Percentiles rank a stretch among this genome's conserved stretches.
phyloP scores from a whole-genome alignment of 1,140 invertebrate species.

The Caenorhabditis latens region DNA sequence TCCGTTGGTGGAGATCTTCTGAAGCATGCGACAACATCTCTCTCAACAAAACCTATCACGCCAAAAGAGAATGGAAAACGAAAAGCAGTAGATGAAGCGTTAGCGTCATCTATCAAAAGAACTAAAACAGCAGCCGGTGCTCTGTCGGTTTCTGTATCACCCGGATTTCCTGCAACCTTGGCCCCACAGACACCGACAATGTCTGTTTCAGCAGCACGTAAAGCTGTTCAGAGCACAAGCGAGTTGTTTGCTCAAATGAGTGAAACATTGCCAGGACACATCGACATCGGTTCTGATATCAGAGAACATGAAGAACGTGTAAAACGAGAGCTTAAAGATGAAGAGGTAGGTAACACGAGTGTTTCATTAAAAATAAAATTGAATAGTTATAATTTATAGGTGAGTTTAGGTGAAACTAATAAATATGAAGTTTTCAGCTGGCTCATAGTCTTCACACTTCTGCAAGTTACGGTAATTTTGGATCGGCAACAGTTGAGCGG shows the following conservation, averaged over 20 bases:
- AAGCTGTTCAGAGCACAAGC: conserved; percentile 57
- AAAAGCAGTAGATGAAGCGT: conserved; percentile 24
- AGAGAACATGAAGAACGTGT: conserved; percentile 62
- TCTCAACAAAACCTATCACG: conserved; percentile 37
- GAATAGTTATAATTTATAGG: neutral
- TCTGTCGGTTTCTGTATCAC: conserved; percentile 4
- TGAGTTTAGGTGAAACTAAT: neutral
- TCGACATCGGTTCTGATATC: conserved; percentile 49
- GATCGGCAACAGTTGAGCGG: conserved; percentile 27
- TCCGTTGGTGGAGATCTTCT: conserved; percentile 23
- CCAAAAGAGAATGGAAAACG: conserved; percentile 47
- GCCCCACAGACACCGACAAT: conserved; percentile 16
- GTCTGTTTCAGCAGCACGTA: conserved; percentile 52
- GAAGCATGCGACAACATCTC: neutral
- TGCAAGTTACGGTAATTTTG: conserved; percentile 41
- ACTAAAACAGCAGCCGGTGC: conserved; percentile 60
- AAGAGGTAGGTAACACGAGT: conserved; percentile 52
- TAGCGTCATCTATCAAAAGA: conserved; percentile 48
- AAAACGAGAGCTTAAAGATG: conserved; percentile 58
- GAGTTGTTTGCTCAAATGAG: conserved; percentile 63
- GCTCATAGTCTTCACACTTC: conserved; percentile 17
- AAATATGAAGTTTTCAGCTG: conserved; percentile 32
- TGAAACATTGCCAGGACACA: conserved; percentile 54
- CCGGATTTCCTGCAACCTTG: conserved; percentile 2
- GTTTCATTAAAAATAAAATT: neutral